phyloP scores from a whole-genome alignment of 2,113 vertebrate genomes.

The Sigmodon hispidus region DNA sequence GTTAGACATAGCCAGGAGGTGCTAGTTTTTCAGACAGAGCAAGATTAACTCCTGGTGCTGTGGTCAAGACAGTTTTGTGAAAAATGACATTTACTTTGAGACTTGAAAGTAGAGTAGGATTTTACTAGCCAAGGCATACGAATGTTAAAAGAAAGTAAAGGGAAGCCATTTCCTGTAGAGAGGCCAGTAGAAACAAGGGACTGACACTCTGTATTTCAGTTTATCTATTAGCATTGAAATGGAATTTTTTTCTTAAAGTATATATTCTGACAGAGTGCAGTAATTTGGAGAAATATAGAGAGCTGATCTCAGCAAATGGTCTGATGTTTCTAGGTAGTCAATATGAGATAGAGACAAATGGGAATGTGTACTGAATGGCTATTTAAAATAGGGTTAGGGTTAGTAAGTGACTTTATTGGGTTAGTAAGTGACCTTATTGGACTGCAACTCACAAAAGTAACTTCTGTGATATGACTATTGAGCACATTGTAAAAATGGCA shows the following conservation, averaged over 20 bases:
- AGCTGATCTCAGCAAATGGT: background rate
- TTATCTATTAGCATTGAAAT: slow-evolving; percentile 49
- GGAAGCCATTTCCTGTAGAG: background rate
- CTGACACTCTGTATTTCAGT: slow-evolving; percentile 19
- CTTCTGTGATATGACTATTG: background rate
- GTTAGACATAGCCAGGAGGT: background rate
- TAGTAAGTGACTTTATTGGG: background rate
- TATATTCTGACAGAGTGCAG: background rate
- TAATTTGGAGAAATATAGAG: slow-evolving; percentile 54
- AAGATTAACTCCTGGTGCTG: slow-evolving; percentile 41
- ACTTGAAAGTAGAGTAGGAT: slow-evolving; percentile 65
- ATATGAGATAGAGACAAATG: background rate
- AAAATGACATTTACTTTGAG: slow-evolving; percentile 61
- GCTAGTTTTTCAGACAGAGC: background rate
- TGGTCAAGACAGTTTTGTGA: slow-evolving; percentile 38
- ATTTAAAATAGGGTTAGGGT: background rate
- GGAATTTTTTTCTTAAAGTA: background rate
- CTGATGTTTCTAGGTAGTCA: slow-evolving; percentile 41
- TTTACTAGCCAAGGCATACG: slow-evolving; percentile 20
- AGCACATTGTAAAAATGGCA: background rate
- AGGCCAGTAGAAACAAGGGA: background rate
- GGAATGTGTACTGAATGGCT: background rate
- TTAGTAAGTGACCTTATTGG: background rate
- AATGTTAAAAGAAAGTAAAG: slow-evolving; percentile 51
- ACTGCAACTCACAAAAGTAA: background rate